Evolutionary conservation across 1,140 invertebrate genomes (phyloP).

Genomic region (Pseudobourletiella spinata): DNA sequence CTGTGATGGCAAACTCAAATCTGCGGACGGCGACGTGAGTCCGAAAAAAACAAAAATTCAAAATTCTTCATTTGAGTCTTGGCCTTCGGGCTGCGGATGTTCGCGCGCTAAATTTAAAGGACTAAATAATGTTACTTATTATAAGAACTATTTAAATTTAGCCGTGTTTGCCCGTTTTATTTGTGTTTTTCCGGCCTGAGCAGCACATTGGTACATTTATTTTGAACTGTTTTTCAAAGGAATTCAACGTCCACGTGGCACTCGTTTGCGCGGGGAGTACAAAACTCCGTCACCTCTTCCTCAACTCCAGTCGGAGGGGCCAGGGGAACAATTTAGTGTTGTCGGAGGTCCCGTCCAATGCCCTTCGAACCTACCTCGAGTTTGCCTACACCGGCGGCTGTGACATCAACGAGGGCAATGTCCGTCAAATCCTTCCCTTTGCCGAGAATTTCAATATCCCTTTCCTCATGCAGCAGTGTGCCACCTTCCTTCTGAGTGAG

Average conservation of each 20-base stretch:
- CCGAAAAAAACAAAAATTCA: not conserved
- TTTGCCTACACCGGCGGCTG: conserved; percentile 58
- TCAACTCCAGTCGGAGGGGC: conserved; percentile 50
- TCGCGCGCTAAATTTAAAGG: too few relatives aligned
- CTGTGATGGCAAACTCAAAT: conserved; percentile 50
- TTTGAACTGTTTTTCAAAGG: conserved; percentile 8
- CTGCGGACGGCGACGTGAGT: conserved; percentile 49
- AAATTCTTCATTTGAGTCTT: not conserved
- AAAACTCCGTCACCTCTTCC: conserved; percentile 58
- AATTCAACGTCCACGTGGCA: conserved; percentile 52
- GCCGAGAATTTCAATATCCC: conserved; percentile 56
- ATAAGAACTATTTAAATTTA: not conserved
- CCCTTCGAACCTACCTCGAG: conserved; percentile 50
- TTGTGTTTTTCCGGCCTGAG: not conserved
- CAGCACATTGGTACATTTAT: not conserved
- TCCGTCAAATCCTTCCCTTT: conserved; percentile 50
- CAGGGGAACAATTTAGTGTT: conserved; percentile 46
- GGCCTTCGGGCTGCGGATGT: not conserved
- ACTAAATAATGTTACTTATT: not conserved
- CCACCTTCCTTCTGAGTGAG: conserved; percentile 47
- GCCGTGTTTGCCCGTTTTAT: too few relatives aligned
- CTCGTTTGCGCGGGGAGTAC: conserved; percentile 57
- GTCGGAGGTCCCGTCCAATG: conserved; percentile 37
- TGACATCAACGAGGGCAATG: conserved; percentile 49
- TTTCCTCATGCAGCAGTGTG: conserved; percentile 55